phyloP scores from a whole-genome alignment of 2,888 invertebrate genomes.

The Pollenia labialis region DNA sequence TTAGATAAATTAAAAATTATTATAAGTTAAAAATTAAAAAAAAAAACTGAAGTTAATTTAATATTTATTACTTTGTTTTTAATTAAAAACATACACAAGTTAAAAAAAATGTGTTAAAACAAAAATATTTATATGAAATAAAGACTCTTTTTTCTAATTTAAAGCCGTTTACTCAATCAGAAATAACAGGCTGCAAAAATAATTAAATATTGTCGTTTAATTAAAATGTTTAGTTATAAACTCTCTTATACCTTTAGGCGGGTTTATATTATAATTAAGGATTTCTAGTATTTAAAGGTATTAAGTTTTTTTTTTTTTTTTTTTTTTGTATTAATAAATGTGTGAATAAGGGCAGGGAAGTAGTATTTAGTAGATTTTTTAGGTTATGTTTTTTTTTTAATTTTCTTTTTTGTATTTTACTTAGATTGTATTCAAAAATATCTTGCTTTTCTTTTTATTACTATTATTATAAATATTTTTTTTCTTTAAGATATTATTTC shows the following conservation, averaged over 20 bases:
- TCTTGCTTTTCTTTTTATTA: constrained; percentile 37
- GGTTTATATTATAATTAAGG: constrained; percentile 64
- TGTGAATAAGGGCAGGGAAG: constrained; percentile 68
- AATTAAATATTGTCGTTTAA: constrained; percentile 57
- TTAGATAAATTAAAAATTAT: constrained; percentile 52
- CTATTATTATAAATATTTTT: constrained; percentile 35
- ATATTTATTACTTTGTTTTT: constrained; percentile 10
- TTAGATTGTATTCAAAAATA: constrained; percentile 70
- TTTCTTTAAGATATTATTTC: constrained; percentile 57
- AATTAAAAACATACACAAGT: constrained; percentile 6
- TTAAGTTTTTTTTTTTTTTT: constrained; percentile 33
- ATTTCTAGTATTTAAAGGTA: constrained; percentile 45
- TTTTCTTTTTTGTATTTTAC: constrained; percentile 39
- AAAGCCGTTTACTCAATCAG: constrained; percentile 1
- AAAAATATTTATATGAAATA: constrained; percentile 21
- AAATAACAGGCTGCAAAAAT: constrained; percentile 29
- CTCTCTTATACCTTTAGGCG: constrained; percentile 62
- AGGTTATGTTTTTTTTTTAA: constrained; percentile 27
- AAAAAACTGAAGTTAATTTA: constrained; percentile 2
- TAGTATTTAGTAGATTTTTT: constrained; percentile 55
- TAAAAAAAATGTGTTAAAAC: constrained; percentile 33
- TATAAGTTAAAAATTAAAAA: constrained; percentile 23
- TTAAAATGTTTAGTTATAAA: constrained; percentile 44
- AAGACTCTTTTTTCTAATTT: constrained; percentile 7
- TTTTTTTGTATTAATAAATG: constrained; percentile 49